Percentiles rank a stretch among this genome's conserved stretches.
Evolutionary conservation across 1,140 invertebrate species (phyloP).

Genomic region (Grapholita molesta): DNA sequence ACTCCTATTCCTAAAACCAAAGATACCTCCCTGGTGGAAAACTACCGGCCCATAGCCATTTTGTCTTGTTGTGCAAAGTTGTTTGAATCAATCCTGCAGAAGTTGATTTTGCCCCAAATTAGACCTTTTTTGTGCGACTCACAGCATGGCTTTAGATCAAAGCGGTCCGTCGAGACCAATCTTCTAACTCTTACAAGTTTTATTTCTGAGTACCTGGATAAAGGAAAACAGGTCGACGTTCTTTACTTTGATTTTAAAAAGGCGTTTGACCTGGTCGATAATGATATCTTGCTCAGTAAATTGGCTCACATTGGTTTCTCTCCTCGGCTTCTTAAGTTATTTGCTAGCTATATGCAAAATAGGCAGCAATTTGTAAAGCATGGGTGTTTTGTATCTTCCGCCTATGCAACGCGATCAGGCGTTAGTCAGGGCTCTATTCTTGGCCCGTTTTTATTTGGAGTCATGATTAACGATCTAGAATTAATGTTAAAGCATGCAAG

Average conservation of each 20-base stretch:
- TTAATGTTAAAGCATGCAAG: neutral
- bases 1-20: slow-evolving; percentile 14
- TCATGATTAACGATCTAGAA: slow-evolving; percentile 1
- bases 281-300: slow-evolving; percentile 18
- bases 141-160: slow-evolving; percentile 10
- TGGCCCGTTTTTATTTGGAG: slow-evolving; percentile 3
- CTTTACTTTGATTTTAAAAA: too few species aligned
- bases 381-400: neutral
- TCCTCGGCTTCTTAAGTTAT: neutral
- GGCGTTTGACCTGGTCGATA: slow-evolving; percentile 36
- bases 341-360: neutral
- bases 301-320: neutral
- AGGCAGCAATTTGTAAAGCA: slow-evolving; percentile 2
- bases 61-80: neutral
- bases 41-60: slow-evolving; percentile 11
- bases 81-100: slow-evolving; percentile 10
- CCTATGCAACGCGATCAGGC: slow-evolving; percentile 8
- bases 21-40: neutral
- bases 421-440: slow-evolving; percentile 17
- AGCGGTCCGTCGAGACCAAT: slow-evolving; percentile 10
- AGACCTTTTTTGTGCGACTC: neutral
- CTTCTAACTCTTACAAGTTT: neutral
- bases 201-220: neutral
- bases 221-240: slow-evolving; percentile 31
- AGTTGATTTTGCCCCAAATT: neutral